Percentiles rank a stretch among this genome's conserved stretches.
Conservation (phyloP, 2,113 vertebrate genomes). For the Cololabis saira region DNA sequence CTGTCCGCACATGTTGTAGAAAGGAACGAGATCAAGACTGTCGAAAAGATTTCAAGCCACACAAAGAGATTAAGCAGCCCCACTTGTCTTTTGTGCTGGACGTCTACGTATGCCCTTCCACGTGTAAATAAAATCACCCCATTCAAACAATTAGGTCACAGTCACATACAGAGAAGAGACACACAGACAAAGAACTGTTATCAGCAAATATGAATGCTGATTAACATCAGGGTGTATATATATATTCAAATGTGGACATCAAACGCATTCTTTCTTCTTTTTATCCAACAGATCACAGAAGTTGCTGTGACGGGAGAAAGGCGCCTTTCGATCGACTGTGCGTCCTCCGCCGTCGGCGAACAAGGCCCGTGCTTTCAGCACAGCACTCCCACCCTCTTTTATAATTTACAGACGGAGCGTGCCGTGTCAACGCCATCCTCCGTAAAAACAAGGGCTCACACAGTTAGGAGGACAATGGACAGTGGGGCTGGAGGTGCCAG, state of each 20-base stretch:
- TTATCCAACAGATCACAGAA: slow-evolving; percentile 64
- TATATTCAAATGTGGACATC: slow-evolving; percentile 71
- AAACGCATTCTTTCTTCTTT: slow-evolving; percentile 65
- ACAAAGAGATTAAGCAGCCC: background rate
- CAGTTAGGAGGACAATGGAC: slow-evolving; percentile 66
- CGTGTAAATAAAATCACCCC: slow-evolving; percentile 1
- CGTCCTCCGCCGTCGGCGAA: slow-evolving; percentile 37
- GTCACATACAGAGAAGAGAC: slow-evolving; percentile 8
- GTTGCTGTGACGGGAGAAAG: slow-evolving; percentile 60
- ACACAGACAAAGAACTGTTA: slow-evolving; percentile 27
- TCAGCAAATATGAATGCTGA: slow-evolving; percentile 57
- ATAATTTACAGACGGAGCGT: slow-evolving; percentile 78
- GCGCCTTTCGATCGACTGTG: slow-evolving; percentile 53
- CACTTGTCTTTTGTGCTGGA: slow-evolving; percentile 3
- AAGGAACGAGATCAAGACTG: slow-evolving; percentile 51
- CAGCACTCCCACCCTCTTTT: slow-evolving; percentile 55
- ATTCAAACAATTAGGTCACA: background rate
- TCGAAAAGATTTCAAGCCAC: background rate
- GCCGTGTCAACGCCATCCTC: slow-evolving; percentile 47
- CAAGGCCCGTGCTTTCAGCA: slow-evolving; percentile 53
- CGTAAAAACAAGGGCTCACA: slow-evolving; percentile 51
- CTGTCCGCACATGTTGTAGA: slow-evolving; percentile 37
- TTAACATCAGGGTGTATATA: slow-evolving; percentile 51
- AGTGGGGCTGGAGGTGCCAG: slow-evolving; percentile 62
- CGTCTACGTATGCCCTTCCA: background rate